Base-by-base conservation (phyloP, 53 echinoderm and acorn worm species). In the Echinarachnius parma region DNA sequence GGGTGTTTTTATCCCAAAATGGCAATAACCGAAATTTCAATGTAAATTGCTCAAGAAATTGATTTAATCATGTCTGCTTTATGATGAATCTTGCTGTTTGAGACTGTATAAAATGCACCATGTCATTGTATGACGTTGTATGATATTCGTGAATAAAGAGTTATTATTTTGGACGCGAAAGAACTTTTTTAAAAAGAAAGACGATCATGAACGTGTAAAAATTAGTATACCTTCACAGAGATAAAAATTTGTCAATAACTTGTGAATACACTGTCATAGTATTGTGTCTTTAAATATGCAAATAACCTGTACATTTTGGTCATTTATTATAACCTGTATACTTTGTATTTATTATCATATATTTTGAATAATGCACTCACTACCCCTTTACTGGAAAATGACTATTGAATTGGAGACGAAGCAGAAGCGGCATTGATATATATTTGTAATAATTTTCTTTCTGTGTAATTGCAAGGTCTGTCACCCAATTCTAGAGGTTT, bases 261-360 rank as follows among this genome's bases (percentile, higher is more conserved):
- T 68, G 49, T 68, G 68, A 68, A 52, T 68, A 32, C 34, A 24
- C 33, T 68, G 52, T 52, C 32, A 68, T 68, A 68, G 49, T 68
- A 31, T 33, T 68, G 21, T 68, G 49, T 23, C 42, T 33, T 46
- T 47, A 47, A 46, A 35, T 68, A 68, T 68, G 68, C 68, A 68
- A 68, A 68, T 68, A 68, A 68, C 52, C 19, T 68, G 68, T 68
- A 68, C 50, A 68, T 68, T 68, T 68, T 68, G 68, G 68, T 68
- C 68, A 68, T 52, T 50, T 52, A 28, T 29, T 52, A 52, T 33
- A 31, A 33, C 68, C 22, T 47, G 46, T 34, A 68, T 68, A 52
- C 68, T 68, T 32, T 33, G 68, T 68, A 68, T 68, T 68, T 68
- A 68, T 68, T 68, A 50, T 29, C 68, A 32, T 30, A n/a, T n/a